Percentiles rank a stretch among this genome's conserved stretches.
Conservation (phyloP, 2,888 invertebrate species). For the Orchesellides sinensis region DNA sequence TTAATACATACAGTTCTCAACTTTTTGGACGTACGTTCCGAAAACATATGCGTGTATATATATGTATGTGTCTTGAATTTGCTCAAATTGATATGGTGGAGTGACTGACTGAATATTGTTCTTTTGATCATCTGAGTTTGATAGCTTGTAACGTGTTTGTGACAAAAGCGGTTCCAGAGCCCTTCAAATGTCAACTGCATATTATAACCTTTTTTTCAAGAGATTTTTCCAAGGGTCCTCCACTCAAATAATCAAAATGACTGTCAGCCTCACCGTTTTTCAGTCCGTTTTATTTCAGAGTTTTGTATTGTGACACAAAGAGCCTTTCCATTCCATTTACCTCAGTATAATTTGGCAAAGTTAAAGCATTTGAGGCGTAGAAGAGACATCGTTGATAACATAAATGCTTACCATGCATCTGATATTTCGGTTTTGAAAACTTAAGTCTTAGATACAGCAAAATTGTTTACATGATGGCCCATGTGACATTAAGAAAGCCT, state of each 20-base stretch:
- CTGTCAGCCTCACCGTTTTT: neutral
- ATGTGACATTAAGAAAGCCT: too few relatives aligned
- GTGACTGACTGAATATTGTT: conserved; percentile 22
- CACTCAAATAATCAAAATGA: conserved; percentile 2
- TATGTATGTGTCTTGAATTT: neutral
- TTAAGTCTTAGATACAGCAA: too few relatives aligned
- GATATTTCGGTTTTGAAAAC: too few relatives aligned
- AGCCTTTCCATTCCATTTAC: too few relatives aligned
- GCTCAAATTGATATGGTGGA: too few relatives aligned
- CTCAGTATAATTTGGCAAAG: too few relatives aligned
- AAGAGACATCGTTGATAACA: too few relatives aligned
- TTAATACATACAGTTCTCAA: too few relatives aligned
- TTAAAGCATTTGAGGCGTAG: too few relatives aligned
- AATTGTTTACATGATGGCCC: too few relatives aligned
- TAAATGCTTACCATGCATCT: too few relatives aligned
- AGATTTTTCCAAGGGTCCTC: neutral
- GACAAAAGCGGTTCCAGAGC: conserved; percentile 31
- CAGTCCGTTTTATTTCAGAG: neutral
- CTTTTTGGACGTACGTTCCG: neutral
- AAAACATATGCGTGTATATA: too few relatives aligned
- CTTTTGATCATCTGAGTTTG: neutral
- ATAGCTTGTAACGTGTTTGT: neutral
- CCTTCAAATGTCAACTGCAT: conserved; percentile 44
- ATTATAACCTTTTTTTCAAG: conserved; percentile 7
- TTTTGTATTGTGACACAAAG: neutral